A percentile compares a stretch with the other conserved stretches of the same genome.
Conservation (phyloP, 2,113 vertebrate species). For the Otocyon megalotis region DNA sequence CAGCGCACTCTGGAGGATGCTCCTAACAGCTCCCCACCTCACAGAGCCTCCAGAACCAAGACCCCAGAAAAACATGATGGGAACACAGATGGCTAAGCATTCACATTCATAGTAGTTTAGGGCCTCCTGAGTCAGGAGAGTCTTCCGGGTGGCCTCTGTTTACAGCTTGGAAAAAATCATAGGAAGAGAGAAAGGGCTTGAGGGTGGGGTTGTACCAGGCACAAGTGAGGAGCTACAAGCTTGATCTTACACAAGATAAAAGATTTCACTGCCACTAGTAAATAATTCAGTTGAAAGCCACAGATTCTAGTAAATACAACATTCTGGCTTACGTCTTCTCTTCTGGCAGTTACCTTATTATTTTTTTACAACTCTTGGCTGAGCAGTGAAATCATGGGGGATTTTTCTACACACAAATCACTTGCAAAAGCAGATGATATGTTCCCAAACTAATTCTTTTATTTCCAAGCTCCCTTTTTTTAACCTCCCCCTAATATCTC, state of each 20-base stretch:
- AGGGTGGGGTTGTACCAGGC: neutral
- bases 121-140: neutral
- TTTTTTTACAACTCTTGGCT: conserved; percentile 33
- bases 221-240: neutral
- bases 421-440: conserved; percentile 35
- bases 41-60: neutral
- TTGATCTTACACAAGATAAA: neutral
- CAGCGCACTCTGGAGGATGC: neutral
- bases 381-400: neutral
- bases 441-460: conserved; percentile 35
- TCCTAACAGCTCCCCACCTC: neutral
- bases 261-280: conserved; percentile 11
- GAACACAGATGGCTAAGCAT: neutral
- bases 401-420: neutral
- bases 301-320: neutral
- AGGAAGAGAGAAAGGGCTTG: neutral
- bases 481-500: neutral
- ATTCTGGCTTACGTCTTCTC: conserved; percentile 22
- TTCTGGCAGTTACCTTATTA: neutral
- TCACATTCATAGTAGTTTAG: neutral
- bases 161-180: neutral
- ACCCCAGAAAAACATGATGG: neutral
- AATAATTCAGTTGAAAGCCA: conserved; percentile 36
- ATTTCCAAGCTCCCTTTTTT: neutral
- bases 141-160: neutral